Base-by-base conservation (phyloP, 1,140 invertebrate genomes). In the Aricia agestis region DNA sequence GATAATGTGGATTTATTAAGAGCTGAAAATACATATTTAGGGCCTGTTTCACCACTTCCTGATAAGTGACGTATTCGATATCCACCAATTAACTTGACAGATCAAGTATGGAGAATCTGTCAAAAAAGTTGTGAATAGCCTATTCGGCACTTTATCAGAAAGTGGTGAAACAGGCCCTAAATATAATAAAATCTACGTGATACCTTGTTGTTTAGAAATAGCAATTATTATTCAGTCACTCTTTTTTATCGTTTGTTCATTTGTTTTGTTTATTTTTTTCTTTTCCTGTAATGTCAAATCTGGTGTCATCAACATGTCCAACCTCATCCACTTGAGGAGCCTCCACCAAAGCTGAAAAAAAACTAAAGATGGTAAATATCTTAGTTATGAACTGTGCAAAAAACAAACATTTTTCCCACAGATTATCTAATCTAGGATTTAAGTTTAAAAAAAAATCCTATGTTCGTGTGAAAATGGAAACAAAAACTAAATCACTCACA, bases 401-500 rank as follows among this genome's bases (percentile, higher is more conserved):
- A 52, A 52, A 52, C 13, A 52, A 52, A 15, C 11, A 6, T 52
- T 52, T 15, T 52, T 52, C 3, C 9, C 36, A 52, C 10, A 52
- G 13, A 52, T 52, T 52, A 52, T 11, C 13, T 52, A 52, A 52
- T 52, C 11, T 9, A 52, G 11, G 5, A 52, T 13, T 13, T 52
- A 13, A 36, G 5, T 36, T 52, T 1, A 52, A 11, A 52, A 52
- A 15, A 13, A 52, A 52, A 9, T 52, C 45, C 11, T 52, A 4
- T 15, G 13, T 15, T 15, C 45, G 13, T 52, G 11, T 52, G 45
- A 52, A 13, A 52, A 52, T 15, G 45, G 10, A 52, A 11, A 15
- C 45, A 52, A 15, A 52, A 15, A 52, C 45, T 13, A 13, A 19
- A 63, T 19, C 6, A 77, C 81, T 83, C 72, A 83, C 81, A 78